phyloP scores from a whole-genome alignment of 2,113 vertebrate species.

The Argyrosomus japonicus region DNA sequence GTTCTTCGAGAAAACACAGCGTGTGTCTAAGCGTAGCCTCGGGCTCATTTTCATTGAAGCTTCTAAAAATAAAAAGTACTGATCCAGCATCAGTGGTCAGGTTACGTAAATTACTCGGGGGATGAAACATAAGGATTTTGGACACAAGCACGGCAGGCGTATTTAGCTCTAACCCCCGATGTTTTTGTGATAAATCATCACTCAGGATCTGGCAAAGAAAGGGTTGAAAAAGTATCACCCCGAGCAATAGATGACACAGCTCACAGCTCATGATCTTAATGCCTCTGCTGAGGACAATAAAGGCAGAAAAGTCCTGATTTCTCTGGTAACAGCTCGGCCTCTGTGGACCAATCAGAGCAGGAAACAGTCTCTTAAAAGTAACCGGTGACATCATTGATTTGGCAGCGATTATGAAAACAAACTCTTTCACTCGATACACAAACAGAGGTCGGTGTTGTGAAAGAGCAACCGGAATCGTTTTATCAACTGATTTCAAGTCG shows the following conservation, averaged over 20 bases:
- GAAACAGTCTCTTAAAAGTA: slow-evolving; percentile 27
- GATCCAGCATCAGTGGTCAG: slow-evolving; percentile 50
- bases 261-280: slow-evolving; percentile 45
- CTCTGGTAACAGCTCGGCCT: slow-evolving; percentile 22
- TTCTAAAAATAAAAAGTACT: slow-evolving; percentile 68
- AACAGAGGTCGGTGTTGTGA: slow-evolving; percentile 21
- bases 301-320: slow-evolving; percentile 46
- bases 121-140: slow-evolving; percentile 47
- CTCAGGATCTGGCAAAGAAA: slow-evolving; percentile 38
- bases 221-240: slow-evolving; percentile 32
- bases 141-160: slow-evolving; percentile 2
- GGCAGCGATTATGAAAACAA: slow-evolving; percentile 56
- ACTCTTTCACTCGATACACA: slow-evolving; percentile 21
- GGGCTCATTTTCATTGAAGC: slow-evolving; percentile 62
- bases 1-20: slow-evolving; percentile 38
- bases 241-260: slow-evolving; percentile 40
- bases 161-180: slow-evolving; percentile 24
- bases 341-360: slow-evolving; percentile 35
- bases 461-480: slow-evolving; percentile 13
- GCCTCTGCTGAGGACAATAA: slow-evolving; percentile 62
- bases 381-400: slow-evolving; percentile 54
- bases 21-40: slow-evolving; percentile 19
- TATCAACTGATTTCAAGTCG: slow-evolving; percentile 7
- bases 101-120: slow-evolving; percentile 45
- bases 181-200: slow-evolving; percentile 42